These are phyloP conservation scores for Meteorus sp. DNA, from an alignment of 1,140 invertebrate genomes.

Conservation along the genomic window DNA sequence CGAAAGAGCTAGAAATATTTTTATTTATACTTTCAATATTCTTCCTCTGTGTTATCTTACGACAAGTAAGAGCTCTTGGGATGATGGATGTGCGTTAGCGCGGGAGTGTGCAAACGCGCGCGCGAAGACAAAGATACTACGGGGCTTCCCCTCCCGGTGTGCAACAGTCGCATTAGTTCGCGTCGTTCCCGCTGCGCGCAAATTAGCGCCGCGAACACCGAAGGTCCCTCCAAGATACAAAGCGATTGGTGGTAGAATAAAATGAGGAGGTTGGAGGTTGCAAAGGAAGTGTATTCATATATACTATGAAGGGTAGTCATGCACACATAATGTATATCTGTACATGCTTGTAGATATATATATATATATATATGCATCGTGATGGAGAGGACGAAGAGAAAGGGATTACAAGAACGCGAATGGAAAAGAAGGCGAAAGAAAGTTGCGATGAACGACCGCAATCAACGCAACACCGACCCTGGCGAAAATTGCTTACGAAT, in stretches of 20 bases:
- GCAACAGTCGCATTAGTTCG: slow-evolving; percentile 51
- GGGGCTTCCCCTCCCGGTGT: slow-evolving; percentile 44
- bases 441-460: slow-evolving; percentile 50
- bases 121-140: slow-evolving; percentile 48
- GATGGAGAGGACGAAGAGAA: slow-evolving; percentile 20
- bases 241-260: slow-evolving; percentile 22
- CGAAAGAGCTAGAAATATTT: too few species aligned
- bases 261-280: slow-evolving; percentile 12
- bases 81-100: slow-evolving; percentile 54
- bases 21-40: too few species aligned
- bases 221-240: slow-evolving; percentile 17
- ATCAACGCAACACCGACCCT: slow-evolving; percentile 51
- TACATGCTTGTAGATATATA: slow-evolving; percentile 8
- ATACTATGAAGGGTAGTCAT: too few species aligned
- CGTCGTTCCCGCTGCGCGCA: slow-evolving; percentile 55
- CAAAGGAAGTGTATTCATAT: too few species aligned
- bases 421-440: slow-evolving; percentile 37
- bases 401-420: slow-evolving; percentile 4
- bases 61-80: slow-evolving; percentile 24
- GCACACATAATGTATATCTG: too few species aligned
- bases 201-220: slow-evolving; percentile 49
- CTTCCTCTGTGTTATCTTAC: too few species aligned
- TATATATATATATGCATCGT: slow-evolving; percentile 12
- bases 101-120: slow-evolving; percentile 39
- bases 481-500: slow-evolving; percentile 48